Evolutionary conservation across 2,113 vertebrate genomes (phyloP).

Genomic region (Osmerus eperlanus): DNA sequence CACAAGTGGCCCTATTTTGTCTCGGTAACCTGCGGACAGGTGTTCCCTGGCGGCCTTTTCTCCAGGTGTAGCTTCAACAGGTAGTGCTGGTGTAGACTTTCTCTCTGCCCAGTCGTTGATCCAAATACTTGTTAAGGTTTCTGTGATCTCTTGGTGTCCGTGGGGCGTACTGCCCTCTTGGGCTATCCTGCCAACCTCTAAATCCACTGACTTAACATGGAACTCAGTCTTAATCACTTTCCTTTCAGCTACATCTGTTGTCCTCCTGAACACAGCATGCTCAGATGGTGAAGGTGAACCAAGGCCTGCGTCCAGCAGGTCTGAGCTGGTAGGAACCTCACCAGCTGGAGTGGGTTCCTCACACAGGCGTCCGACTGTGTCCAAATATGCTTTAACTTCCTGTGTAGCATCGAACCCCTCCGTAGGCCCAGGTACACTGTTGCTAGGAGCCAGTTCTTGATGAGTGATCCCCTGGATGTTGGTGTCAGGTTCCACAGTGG

Average conservation of each 20-base stretch:
- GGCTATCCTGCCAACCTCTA: not conserved
- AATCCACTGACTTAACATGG: not conserved
- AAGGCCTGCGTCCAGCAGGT: conserved; percentile 11
- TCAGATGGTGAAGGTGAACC: conserved; percentile 9
- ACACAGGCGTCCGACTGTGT: conserved; percentile 15
- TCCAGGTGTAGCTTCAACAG: conserved; percentile 6
- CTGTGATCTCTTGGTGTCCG: conserved; percentile 1
- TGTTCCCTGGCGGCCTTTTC: not conserved
- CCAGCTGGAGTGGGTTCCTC: conserved; percentile 23
- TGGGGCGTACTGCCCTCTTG: not conserved
- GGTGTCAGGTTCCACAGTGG: conserved; percentile 2
- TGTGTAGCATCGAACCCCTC: conserved; percentile 31
- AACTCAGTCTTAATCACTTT: not conserved
- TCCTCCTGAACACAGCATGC: not conserved
- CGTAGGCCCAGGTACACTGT: not conserved
- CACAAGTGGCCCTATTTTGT: not conserved
- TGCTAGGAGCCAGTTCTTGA: conserved; percentile 36
- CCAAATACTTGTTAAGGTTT: not conserved
- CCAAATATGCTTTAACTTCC: conserved; percentile 27
- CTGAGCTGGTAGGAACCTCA: conserved; percentile 18
- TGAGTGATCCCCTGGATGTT: conserved; percentile 31
- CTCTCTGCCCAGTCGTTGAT: not conserved
- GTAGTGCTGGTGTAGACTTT: not conserved
- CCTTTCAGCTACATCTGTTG: conserved; percentile 7
- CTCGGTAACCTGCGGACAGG: not conserved